phyloP scores from a whole-genome alignment of 2,888 invertebrate genomes.

The Eristalis tenax region DNA sequence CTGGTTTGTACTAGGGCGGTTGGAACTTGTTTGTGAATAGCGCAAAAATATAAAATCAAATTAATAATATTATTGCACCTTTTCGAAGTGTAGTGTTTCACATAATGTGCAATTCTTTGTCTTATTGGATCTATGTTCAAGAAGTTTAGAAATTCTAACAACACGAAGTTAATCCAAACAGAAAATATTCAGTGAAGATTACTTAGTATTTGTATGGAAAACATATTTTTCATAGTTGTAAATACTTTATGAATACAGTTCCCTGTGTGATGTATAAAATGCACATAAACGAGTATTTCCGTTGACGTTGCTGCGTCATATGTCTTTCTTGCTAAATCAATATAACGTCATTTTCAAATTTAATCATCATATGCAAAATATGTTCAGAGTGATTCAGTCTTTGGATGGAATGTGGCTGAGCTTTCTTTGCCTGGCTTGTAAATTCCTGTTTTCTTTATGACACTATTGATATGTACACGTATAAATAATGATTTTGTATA shows the following conservation, averaged over 20 bases:
- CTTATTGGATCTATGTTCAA: neutral
- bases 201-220: no score
- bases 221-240: neutral
- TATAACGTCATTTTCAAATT: slow-evolving; percentile 54
- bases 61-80: slow-evolving; percentile 49
- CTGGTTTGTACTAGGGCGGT: slow-evolving; percentile 67
- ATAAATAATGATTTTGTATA: neutral
- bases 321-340: slow-evolving; percentile 54
- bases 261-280: neutral
- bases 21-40: slow-evolving; percentile 55
- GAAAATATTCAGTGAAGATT: no score
- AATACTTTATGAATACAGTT: neutral
- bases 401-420: slow-evolving; percentile 55
- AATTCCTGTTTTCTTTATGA: slow-evolving; percentile 42
- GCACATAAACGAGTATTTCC: neutral
- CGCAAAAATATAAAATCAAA: slow-evolving; percentile 48
- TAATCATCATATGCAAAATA: slow-evolving; percentile 53
- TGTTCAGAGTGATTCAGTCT: slow-evolving; percentile 57
- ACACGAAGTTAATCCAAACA: neutral
- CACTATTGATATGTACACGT: neutral
- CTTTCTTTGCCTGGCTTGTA: slow-evolving; percentile 18
- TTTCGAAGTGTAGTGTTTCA: slow-evolving; percentile 42
- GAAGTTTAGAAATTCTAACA: neutral
- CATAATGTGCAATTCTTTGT: slow-evolving; percentile 10
- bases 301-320: slow-evolving; percentile 58